phyloP scores from a whole-genome alignment of 2,113 vertebrate species.

The Heterocephalus glaber region DNA sequence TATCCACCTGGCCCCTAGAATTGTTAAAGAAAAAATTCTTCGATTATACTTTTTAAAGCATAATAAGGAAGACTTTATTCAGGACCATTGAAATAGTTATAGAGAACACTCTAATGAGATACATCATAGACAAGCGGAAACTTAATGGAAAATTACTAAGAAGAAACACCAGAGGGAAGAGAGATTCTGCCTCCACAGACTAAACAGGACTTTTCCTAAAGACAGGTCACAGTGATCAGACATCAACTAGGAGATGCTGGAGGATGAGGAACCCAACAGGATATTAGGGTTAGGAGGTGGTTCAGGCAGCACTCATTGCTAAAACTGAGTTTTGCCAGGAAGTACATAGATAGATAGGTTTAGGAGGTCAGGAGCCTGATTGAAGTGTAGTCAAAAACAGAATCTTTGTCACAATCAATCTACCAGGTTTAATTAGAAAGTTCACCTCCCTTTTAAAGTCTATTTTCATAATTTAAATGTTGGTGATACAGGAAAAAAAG shows the following conservation, averaged over 20 bases:
- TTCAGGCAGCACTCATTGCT: neutral
- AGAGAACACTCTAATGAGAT: neutral
- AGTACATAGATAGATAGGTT: neutral
- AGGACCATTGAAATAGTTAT: neutral
- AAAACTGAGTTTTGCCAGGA: neutral
- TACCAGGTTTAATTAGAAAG: neutral
- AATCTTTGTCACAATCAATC: neutral
- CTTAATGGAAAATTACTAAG: neutral
- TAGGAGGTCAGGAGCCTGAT: neutral
- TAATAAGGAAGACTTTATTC: neutral
- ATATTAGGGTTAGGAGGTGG: neutral
- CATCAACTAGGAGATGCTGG: neutral
- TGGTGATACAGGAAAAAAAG: neutral
- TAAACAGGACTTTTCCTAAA: neutral
- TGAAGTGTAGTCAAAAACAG: neutral
- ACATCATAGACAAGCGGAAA: neutral
- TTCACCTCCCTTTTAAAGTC: constrained; percentile 10
- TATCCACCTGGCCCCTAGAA: neutral
- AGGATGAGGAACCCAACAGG: neutral
- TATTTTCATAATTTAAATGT: neutral
- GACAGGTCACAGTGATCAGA: neutral
- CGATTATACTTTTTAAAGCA: neutral
- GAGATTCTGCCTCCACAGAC: neutral
- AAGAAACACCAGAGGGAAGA: neutral
- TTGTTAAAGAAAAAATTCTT: neutral